Conservation (phyloP, 2,888 invertebrate genomes). For the Tipula unca region DNA sequence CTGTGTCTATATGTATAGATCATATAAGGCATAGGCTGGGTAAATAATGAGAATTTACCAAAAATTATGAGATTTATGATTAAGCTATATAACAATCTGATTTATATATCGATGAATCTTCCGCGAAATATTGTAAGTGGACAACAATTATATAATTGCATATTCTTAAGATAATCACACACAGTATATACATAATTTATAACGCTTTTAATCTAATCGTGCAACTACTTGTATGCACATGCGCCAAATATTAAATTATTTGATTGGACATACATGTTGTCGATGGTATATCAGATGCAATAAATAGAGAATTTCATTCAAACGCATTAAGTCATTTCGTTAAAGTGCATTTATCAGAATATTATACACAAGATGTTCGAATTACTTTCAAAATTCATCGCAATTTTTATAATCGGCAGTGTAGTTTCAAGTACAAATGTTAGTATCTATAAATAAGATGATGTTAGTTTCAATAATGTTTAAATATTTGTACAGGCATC, state of each 20-base stretch:
- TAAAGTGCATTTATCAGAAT: not conserved
- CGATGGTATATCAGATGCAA: not conserved
- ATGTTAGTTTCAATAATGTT: not conserved
- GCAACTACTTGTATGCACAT: no score
- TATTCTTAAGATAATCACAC: no score
- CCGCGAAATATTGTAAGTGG: no score
- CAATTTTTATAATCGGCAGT: not conserved
- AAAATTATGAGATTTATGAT: no score
- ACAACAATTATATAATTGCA: no score
- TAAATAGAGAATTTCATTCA: not conserved
- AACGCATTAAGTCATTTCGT: not conserved
- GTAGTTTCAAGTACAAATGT: not conserved
- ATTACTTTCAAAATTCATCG: not conserved
- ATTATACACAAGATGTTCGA: not conserved
- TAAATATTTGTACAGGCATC: not conserved
- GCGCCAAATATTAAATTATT: not conserved
- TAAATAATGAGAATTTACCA: no score
- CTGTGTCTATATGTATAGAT: no score
- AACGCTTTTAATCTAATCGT: not conserved
- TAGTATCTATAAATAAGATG: not conserved
- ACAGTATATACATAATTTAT: not conserved
- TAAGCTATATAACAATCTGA: no score
- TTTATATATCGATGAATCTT: no score
- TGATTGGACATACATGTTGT: not conserved
- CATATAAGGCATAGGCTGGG: no score